Evolutionary conservation across 2,113 vertebrate species (phyloP), one percentile per base, ranked within the genome.

Genomic region (Ailurus styani): DNA sequence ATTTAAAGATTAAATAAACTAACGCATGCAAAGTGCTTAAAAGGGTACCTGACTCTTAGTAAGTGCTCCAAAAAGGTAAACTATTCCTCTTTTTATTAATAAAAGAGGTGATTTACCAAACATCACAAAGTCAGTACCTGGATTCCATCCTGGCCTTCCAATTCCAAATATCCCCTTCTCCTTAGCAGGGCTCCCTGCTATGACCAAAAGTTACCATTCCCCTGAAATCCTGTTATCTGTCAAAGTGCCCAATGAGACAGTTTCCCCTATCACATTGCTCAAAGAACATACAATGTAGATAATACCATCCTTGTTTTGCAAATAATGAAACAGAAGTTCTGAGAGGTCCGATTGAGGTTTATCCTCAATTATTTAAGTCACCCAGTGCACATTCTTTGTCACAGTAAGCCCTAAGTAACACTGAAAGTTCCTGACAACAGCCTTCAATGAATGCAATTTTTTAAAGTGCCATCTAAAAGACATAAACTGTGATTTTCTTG

Each of bases 401-500:
- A 91, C 47, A 86, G 21, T 62, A 52, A 97, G 68, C 72, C 64
- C 92, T 90, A 83, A 96, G 83, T 72, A 92, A 87, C 37, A 93
- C 1, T 82, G 52, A 54, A 89, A 96, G 86, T 97, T 95, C 88
- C 96, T 91, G 64, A 93, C 70, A 97, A 86, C 84, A 77, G 29
- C 20, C 79, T 96, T 92, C 62, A 47, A 88, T 87, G 34, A 60
- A 18, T 23, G 47, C 89, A 78, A 50, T 92, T 87, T 93, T 95
- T 85, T 75, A n/a, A 86, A 88, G 92, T 72, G 81, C 70, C 73
- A 92, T 83, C 70, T 90, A 77, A 87, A 84, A 93, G 92, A 62
- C 87, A 92, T 91, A 90, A 90, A 90, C 87, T 78, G 57, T 89
- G 79, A 96, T 90, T 96, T 97, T 81, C 94, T 96, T 88, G 78